Conservation (phyloP, 2,797 vertebrate genomes). For the Poecilia velifera region DNA sequence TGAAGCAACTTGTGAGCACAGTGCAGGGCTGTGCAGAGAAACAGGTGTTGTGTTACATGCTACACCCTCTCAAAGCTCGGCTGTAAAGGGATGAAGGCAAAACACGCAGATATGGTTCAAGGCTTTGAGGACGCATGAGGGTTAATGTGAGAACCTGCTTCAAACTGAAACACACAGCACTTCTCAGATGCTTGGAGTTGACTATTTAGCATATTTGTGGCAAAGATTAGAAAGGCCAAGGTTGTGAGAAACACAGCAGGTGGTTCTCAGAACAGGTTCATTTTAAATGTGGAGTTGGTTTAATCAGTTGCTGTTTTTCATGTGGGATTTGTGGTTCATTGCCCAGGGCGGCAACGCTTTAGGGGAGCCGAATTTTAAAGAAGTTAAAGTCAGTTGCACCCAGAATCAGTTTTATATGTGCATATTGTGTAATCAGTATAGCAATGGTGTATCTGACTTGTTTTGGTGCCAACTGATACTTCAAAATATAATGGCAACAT, state of each 20-base stretch:
- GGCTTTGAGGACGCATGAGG: slow-evolving; percentile 12
- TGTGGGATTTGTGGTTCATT: not conserved
- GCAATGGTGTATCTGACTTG: not conserved
- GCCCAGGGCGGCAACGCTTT: not conserved
- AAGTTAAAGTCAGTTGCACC: not conserved
- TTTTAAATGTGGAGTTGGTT: slow-evolving; percentile 24
- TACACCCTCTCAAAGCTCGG: slow-evolving; percentile 16
- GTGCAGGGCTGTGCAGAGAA: not conserved
- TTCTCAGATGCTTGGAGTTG: slow-evolving; percentile 9
- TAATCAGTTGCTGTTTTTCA: not conserved
- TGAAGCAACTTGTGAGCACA: slow-evolving; percentile 8
- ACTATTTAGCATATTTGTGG: slow-evolving; percentile 10
- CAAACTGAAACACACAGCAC: slow-evolving; percentile 31
- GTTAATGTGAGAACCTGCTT: slow-evolving; percentile 37
- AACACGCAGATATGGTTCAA: slow-evolving; percentile 66
- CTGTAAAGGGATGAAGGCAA: slow-evolving; percentile 62
- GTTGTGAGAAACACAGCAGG: slow-evolving; percentile 21
- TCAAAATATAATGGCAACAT: not conserved
- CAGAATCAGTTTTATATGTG: not conserved
- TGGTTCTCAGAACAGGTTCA: slow-evolving; percentile 45
- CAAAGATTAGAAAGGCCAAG: not conserved
- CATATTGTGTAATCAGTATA: not conserved
- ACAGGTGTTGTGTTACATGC: slow-evolving; percentile 52
- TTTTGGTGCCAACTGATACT: not conserved
- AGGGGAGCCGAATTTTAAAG: not conserved